These are phyloP conservation scores for Aphelenchoides besseyi DNA, from an alignment of 1,140 invertebrate species.

Conservation along the genomic window DNA sequence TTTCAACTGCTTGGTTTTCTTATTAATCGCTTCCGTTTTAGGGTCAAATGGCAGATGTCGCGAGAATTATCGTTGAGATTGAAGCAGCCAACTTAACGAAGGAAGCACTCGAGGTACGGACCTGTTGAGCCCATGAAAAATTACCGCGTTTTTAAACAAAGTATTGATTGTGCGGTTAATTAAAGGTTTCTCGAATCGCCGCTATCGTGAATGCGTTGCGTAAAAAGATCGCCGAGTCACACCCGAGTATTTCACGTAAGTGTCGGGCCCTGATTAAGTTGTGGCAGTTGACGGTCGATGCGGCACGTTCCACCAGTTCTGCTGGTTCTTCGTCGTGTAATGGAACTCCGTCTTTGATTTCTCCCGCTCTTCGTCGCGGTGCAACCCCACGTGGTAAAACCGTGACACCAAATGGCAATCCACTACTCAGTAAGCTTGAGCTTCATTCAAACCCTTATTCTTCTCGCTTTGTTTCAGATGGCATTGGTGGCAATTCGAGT, in stretches of 20 bases:
- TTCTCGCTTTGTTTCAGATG: not conserved
- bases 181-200: slow-evolving; percentile 36
- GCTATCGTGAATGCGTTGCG: slow-evolving; percentile 40
- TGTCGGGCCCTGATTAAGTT: slow-evolving; percentile 43
- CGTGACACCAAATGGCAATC: slow-evolving; percentile 30
- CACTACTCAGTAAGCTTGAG: slow-evolving; percentile 13
- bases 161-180: slow-evolving; percentile 3
- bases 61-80: slow-evolving; percentile 7
- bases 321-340: slow-evolving; percentile 45
- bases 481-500: not conserved
- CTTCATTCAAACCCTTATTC: not conserved
- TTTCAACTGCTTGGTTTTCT: too few relatives aligned
- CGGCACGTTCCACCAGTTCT: slow-evolving; percentile 29
- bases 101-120: slow-evolving; percentile 19
- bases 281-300: slow-evolving; percentile 43
- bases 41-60: slow-evolving; percentile 3
- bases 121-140: too few relatives aligned
- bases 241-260: slow-evolving; percentile 41
- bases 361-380: slow-evolving; percentile 43
- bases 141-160: slow-evolving; percentile 7
- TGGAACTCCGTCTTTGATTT: slow-evolving; percentile 39
- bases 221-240: slow-evolving; percentile 27
- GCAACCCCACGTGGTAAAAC: slow-evolving; percentile 41
- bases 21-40: not conserved
- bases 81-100: slow-evolving; percentile 9